These are phyloP conservation scores for Sipha flava DNA, from an alignment of 1,140 invertebrate species.

Conservation along the genomic window DNA sequence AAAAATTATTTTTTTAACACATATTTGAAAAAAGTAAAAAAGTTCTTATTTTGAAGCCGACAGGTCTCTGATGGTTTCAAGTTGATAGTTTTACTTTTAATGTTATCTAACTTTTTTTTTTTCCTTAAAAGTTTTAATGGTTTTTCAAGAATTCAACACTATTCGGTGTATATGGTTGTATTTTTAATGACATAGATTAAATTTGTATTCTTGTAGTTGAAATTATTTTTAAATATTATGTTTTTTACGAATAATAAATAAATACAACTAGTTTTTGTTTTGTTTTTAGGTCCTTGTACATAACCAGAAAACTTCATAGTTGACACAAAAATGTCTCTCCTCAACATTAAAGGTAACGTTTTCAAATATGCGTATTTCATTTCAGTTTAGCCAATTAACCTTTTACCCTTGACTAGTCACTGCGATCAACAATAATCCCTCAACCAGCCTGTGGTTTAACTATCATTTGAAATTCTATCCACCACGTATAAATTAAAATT, in stretches of 20 bases:
- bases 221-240: background rate
- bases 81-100: background rate
- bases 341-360: slow-evolving; percentile 28
- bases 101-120: background rate
- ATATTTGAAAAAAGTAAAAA: background rate
- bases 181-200: background rate
- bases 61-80: background rate
- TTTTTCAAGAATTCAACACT: background rate
- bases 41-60: background rate
- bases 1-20: background rate
- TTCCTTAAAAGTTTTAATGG: background rate
- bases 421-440: background rate
- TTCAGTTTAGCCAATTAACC: background rate
- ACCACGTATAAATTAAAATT: background rate
- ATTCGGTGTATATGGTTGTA: background rate
- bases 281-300: background rate
- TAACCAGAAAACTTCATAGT: background rate
- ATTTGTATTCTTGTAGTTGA: background rate
- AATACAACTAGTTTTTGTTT: background rate
- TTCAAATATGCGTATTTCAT: background rate
- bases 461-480: background rate
- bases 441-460: background rate
- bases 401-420: background rate
- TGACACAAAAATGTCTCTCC: slow-evolving; percentile 15
- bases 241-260: background rate